Conservation (phyloP, 2,888 invertebrate genomes). For the Aphidoletes aphidimyza region DNA sequence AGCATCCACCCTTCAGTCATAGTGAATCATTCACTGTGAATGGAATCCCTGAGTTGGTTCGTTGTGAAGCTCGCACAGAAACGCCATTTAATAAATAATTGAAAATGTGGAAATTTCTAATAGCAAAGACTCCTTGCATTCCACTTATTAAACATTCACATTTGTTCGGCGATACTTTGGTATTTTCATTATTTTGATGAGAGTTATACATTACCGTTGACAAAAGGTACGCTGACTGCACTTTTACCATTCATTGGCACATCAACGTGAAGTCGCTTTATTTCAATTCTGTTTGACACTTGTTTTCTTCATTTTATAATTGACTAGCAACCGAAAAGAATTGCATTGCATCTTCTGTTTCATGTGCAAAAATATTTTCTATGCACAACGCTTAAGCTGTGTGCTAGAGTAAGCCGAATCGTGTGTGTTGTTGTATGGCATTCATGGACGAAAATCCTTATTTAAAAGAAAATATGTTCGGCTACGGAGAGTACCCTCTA, state of each 20-base stretch:
- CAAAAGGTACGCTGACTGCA: too few relatives aligned
- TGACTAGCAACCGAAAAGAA: slow-evolving; percentile 9
- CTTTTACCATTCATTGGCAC: not conserved
- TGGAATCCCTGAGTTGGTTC: too few relatives aligned
- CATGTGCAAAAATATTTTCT: slow-evolving; percentile 1
- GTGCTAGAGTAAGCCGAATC: not conserved
- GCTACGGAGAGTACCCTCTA: not conserved
- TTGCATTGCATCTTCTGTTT: not conserved
- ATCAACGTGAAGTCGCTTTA: not conserved
- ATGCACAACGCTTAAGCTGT: not conserved
- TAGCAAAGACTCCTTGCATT: not conserved
- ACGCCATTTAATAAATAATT: too few relatives aligned
- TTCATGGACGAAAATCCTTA: not conserved
- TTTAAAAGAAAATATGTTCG: not conserved
- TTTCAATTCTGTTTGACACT: slow-evolving; percentile 30
- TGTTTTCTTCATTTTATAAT: slow-evolving; percentile 22
- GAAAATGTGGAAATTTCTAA: not conserved
- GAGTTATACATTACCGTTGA: not conserved
- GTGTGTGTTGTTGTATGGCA: not conserved
- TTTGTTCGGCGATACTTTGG: not conserved
- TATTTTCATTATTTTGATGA: slow-evolving; percentile 26
- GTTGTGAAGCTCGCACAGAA: too few relatives aligned
- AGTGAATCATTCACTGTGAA: too few relatives aligned
- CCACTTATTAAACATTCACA: slow-evolving; percentile 10
- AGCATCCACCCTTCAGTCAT: too few relatives aligned